Evolutionary conservation across 30 jellyfish, hydroid and myxozoan species (phyloP), one percentile per base, ranked within the genome.

Genomic region (Cassiopea andromeda): DNA sequence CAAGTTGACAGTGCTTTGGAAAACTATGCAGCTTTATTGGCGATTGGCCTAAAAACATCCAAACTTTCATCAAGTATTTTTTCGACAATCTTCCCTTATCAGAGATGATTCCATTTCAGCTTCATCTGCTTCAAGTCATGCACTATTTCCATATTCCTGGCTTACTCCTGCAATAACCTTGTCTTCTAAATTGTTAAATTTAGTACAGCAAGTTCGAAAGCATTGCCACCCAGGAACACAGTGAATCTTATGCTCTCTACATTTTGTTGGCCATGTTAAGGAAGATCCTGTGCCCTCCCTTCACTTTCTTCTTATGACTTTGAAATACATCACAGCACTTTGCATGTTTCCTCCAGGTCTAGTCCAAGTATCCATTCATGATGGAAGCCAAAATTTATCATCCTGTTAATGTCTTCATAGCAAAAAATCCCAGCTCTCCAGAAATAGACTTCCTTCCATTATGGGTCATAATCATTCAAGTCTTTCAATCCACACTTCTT

Each of bases 41-140:
- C 12, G 92, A 83, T n/a, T 70, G 75, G 59, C 92, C 86, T 14
- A 69, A n/a, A n/a, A 27, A 85, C 92, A 43, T 71, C 92, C 8
- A 83, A 68, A 69, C 73, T 69, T 50, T 83, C 86, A 17, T 81
- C 61, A 48, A 81, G n/a, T 27, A 46, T 45, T 80, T 18, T 60
- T 48, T 60, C 81, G 60, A 16, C 38, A 67, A 15, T 47, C 66
- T 64, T 64, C 73, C 73, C 15, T 64, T 17, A 64, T 64, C 5
- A 64, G 43, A 9, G 73, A 64, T 64, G 43, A 64, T 64, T 17
- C 73, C 6, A 64, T 64, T 64, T 64, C 73, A 64, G 43, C 73
- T 64, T 64, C 73, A 64, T 0, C 73, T 2, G 73, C 73, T 5
- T 13, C 73, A 64, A 64, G 0, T 2, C 73, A 64, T 64, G 73